A percentile compares a stretch with the other conserved stretches of the same genome.
Conservation (phyloP, 2,888 invertebrate genomes). For the Entomobrya multifasciata region DNA sequence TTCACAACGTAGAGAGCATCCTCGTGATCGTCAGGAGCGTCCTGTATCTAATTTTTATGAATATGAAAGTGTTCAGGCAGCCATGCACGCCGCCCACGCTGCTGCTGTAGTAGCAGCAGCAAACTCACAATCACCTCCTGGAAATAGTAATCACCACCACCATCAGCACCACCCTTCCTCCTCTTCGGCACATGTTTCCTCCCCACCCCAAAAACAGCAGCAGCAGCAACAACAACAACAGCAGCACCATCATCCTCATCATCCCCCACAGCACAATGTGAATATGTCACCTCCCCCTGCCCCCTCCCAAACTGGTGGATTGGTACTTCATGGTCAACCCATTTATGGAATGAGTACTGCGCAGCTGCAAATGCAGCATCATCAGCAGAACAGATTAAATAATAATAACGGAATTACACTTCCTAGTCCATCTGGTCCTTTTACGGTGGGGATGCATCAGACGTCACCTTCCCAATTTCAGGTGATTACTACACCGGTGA, state of each 20-base stretch:
- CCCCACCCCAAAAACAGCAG: constrained; percentile 66
- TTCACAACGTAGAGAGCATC: constrained; percentile 84
- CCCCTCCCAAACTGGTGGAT: constrained; percentile 50
- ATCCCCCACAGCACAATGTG: constrained; percentile 34
- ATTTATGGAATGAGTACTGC: constrained; percentile 70
- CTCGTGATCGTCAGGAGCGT: constrained; percentile 84
- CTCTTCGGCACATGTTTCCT: constrained; percentile 12
- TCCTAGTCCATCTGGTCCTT: constrained; percentile 78
- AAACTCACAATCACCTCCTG: constrained; percentile 57
- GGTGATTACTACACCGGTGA: constrained; percentile 71
- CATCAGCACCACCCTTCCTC: too few relatives aligned
- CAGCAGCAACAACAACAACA: constrained; percentile 65
- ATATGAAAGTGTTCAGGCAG: constrained; percentile 86
- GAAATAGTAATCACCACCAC: constrained; percentile 16
- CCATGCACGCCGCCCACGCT: constrained; percentile 67
- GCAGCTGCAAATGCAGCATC: constrained; percentile 65
- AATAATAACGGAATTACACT: constrained; percentile 78
- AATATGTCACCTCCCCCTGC: constrained; percentile 44
- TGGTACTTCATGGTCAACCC: constrained; percentile 68
- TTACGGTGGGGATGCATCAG: constrained; percentile 74
- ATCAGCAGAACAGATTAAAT: constrained; percentile 66
- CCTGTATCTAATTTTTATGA: constrained; percentile 93
- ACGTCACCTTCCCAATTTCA: constrained; percentile 77
- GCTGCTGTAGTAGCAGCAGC: constrained; percentile 47
- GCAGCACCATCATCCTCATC: constrained; percentile 48